phyloP scores from a whole-genome alignment of 2,797 vertebrate genomes.

The Pseudochromis fuscus region DNA sequence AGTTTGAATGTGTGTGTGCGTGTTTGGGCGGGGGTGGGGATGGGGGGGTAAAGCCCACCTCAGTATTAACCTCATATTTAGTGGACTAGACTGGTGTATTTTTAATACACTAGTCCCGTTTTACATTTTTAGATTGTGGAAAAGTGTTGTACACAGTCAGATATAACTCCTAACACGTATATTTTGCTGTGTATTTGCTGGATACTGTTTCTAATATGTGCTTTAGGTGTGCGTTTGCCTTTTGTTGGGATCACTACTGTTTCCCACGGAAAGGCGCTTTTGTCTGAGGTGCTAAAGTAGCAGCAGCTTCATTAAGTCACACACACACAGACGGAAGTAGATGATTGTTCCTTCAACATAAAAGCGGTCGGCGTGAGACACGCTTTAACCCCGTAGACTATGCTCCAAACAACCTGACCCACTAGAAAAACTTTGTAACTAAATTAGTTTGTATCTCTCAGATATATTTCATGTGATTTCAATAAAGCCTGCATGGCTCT shows the following conservation, averaged over 20 bases:
- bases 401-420: neutral
- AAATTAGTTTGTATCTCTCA: neutral
- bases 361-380: constrained; percentile 6
- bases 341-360: constrained; percentile 40
- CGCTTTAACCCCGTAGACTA: neutral
- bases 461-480: neutral
- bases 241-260: constrained; percentile 63
- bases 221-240: constrained; percentile 30
- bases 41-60: too few species aligned
- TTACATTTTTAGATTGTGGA: neutral
- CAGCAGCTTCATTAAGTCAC: constrained; percentile 29
- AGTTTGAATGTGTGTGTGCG: neutral
- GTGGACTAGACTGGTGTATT: neutral
- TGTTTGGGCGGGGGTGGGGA: neutral
- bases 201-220: neutral
- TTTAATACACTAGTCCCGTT: neutral
- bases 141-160: neutral
- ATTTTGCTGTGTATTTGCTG: neutral
- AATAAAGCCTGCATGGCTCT: neutral
- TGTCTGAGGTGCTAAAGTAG: constrained; percentile 70
- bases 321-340: constrained; percentile 34
- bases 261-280: constrained; percentile 74
- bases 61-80: too few species aligned
- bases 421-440: neutral
- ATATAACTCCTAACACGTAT: neutral